Conservation (phyloP, 1,140 invertebrate species). For the Uloborus diversus region DNA sequence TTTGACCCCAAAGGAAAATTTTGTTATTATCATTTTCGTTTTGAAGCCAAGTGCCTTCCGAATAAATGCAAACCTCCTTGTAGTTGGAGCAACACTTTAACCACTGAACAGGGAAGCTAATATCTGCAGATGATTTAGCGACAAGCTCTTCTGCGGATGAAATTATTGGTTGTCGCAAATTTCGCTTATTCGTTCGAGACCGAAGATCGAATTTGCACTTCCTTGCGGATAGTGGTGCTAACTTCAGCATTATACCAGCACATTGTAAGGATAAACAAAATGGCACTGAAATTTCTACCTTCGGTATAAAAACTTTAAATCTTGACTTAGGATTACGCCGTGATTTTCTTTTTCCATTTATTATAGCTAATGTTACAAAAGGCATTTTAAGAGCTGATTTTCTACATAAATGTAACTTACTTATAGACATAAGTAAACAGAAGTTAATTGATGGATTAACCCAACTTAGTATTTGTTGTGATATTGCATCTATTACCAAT, state of each 20-base stretch:
- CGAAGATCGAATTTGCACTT: not conserved
- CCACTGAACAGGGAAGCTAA: not conserved
- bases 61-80: not conserved
- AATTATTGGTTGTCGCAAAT: not conserved
- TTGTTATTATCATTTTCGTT: conserved; percentile 5
- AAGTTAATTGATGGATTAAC: conserved; percentile 7
- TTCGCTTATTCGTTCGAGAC: not conserved
- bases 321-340: not conserved
- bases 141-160: not conserved
- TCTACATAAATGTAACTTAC: not conserved
- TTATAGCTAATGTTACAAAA: not conserved
- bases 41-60: not conserved
- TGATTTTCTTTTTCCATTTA: conserved; percentile 3
- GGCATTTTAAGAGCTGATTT: not conserved
- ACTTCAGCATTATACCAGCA: not conserved
- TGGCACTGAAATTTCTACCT: not conserved
- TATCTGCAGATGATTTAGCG: not conserved
- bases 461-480: not conserved
- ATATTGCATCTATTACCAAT: not conserved
- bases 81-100: too few relatives aligned
- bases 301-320: not conserved
- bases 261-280: not conserved
- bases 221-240: not conserved
- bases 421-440: conserved; percentile 8
- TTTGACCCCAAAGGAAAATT: not conserved